These are phyloP conservation scores for Drosophila pectinifera DNA, from an alignment of 1,140 invertebrate genomes.

Conservation along the genomic window DNA sequence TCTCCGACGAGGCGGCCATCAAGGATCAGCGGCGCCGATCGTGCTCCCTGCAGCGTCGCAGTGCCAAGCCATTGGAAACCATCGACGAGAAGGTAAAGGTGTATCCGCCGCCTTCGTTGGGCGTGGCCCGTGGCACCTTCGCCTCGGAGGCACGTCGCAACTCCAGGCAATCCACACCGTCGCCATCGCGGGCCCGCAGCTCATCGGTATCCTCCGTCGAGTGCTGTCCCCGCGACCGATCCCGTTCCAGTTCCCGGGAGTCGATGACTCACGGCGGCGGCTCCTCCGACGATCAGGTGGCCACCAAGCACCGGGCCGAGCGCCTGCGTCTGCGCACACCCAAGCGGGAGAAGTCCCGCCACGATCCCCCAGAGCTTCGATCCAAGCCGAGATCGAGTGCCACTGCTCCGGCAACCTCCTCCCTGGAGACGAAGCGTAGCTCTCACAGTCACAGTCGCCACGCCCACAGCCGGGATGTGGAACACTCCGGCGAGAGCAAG, in stretches of 20 bases:
- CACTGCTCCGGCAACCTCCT: constrained; percentile 13
- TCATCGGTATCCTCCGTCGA: constrained; percentile 81
- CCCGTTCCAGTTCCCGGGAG: constrained; percentile 78
- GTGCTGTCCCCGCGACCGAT: constrained; percentile 77
- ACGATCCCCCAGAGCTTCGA: constrained; percentile 41
- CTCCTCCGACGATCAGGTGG: constrained; percentile 70
- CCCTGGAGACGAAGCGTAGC: constrained; percentile 41
- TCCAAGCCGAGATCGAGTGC: constrained; percentile 33
- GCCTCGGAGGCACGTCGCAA: constrained; percentile 76
- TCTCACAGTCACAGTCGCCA: constrained; percentile 55
- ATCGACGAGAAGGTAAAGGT: constrained; percentile 77
- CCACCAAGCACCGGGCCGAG: constrained; percentile 59
- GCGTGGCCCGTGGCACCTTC: constrained; percentile 70
- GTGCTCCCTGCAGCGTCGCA: constrained; percentile 72
- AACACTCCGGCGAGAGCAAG: constrained; percentile 43
- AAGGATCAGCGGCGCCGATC: constrained; percentile 80
- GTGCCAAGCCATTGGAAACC: constrained; percentile 75
- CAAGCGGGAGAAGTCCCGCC: constrained; percentile 63
- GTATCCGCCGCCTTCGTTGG: constrained; percentile 41
- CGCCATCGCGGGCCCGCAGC: constrained; percentile 70
- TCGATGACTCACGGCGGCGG: constrained; percentile 71
- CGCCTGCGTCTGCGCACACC: constrained; percentile 67
- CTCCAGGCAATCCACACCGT: constrained; percentile 69
- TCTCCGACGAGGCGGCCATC: constrained; percentile 78
- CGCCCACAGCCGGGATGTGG: constrained; percentile 39